Evolutionary conservation across 1,140 invertebrate genomes (phyloP).

Genomic region (Pseudomyrmex pallidus): DNA sequence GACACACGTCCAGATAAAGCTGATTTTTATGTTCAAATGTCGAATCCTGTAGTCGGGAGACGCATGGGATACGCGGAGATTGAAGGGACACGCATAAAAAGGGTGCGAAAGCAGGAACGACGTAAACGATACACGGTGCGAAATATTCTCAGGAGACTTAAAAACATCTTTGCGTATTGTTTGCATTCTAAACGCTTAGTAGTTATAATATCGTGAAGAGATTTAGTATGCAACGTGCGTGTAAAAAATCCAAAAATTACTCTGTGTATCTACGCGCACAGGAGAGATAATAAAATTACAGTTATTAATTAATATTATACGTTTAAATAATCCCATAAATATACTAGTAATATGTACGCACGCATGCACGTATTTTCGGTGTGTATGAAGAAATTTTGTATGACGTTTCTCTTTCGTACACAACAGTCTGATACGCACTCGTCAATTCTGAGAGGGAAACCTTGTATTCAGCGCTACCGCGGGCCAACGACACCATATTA

Average conservation of each 20-base stretch:
- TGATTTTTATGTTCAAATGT: slow-evolving; percentile 85
- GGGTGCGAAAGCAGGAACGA: slow-evolving; percentile 76
- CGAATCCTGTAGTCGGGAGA: slow-evolving; percentile 80
- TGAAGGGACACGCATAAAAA: slow-evolving; percentile 80
- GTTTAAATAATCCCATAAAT: background rate
- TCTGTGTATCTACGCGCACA: no score
- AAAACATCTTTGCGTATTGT: slow-evolving; percentile 39
- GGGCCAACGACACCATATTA: slow-evolving; percentile 73
- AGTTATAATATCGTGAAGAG: background rate
- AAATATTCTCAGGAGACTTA: slow-evolving; percentile 67
- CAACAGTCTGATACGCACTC: slow-evolving; percentile 14
- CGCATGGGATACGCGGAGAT: slow-evolving; percentile 77
- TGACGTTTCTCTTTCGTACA: background rate
- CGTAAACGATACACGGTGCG: slow-evolving; percentile 56
- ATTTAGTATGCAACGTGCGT: no score
- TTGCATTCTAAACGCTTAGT: background rate
- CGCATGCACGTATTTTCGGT: no score
- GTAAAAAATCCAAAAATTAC: background rate
- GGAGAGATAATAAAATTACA: no score
- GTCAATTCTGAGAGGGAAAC: slow-evolving; percentile 82
- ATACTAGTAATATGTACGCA: no score
- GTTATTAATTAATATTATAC: background rate
- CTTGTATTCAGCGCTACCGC: slow-evolving; percentile 80
- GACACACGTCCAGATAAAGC: slow-evolving; percentile 82
- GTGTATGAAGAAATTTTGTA: background rate